Base-by-base conservation (phyloP, 2,113 vertebrate genomes). In the Phoxinus phoxinus region DNA sequence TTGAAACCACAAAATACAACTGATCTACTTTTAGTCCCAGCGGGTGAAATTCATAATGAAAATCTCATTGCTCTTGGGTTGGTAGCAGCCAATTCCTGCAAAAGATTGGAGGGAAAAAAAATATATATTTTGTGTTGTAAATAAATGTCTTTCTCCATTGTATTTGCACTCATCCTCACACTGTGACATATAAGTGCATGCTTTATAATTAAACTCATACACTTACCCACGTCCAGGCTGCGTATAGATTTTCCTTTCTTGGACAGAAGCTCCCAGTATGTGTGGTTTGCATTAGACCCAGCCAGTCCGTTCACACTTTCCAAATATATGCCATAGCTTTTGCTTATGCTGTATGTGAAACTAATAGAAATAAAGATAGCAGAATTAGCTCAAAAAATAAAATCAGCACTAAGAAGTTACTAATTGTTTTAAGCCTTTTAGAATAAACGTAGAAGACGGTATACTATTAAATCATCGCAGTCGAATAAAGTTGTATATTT, bases 241-340 rank as follows among this genome's bases (percentile, higher is more conserved):
- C 1, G 85, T 69, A 83, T 77, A 48, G 83, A 87, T 69, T 89
- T 89, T 0, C 85, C 87, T 86, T 53, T 51, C 23, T 92, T 89
- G 0, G 91, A 89, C 74, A 93, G 89, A 83, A 94, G 86, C 91
- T 94, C 90, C 93, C 93, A 94, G 92, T 92, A 92, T 0, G 89
- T 92, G 12, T 90, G 82, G 25, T 93, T 73, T 0, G 0, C 51
- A 6, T 80, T 76, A 12, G 51, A 88, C 78, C 89, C 91, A 88
- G 91, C 86, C 21, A 93, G 84, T 76, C 91, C 93, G n/a, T 94
- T 95, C 82, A 94, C 91, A 81, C 92, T 93, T 87, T 92, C 88
- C 78, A 94, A 85, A 27, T 88, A 89, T 65, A 78, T 83, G 53
- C 93, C 92, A 71, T 85, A 93, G 86, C 93, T 61, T 71, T 88